These are phyloP conservation scores for Acipenser transmontanus DNA, from an alignment of 2,797 vertebrate genomes.

Conservation along the genomic window DNA sequence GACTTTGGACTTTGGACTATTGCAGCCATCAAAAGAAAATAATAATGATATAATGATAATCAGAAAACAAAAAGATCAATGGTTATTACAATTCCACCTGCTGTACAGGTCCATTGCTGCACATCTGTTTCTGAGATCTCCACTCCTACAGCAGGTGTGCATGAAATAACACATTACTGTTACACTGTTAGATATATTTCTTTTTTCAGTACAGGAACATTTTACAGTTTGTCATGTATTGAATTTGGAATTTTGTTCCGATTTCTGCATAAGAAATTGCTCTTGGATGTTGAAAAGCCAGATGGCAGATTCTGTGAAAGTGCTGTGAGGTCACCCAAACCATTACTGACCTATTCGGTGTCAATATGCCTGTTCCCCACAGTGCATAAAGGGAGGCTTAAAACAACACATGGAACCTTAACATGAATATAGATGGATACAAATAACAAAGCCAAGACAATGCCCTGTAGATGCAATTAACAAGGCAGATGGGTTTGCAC, in stretches of 20 bases:
- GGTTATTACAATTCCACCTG: too few species aligned
- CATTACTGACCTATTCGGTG: constrained; percentile 7
- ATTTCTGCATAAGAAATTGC: background rate
- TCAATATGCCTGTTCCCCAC: background rate
- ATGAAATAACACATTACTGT: too few species aligned
- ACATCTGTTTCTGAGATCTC: background rate
- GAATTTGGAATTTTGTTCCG: background rate
- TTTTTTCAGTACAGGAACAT: too few species aligned
- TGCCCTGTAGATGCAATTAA: constrained; percentile 53
- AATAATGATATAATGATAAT: too few species aligned
- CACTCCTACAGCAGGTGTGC: background rate
- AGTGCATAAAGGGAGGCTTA: constrained; percentile 25
- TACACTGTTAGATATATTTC: too few species aligned
- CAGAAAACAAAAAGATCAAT: too few species aligned
- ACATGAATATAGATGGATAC: background rate
- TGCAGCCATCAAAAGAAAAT: too few species aligned
- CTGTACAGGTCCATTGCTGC: too few species aligned
- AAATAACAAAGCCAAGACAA: constrained; percentile 20
- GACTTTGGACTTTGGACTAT: too few species aligned
- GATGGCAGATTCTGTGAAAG: background rate
- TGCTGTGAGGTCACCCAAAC: constrained; percentile 6
- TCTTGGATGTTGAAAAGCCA: background rate
- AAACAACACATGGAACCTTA: background rate
- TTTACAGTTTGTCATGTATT: too few species aligned
- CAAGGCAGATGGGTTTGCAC: constrained; percentile 54